These are phyloP conservation scores for Astreopora myriophthalma DNA, from an alignment of 64 coral and sea anemone genomes.

Conservation along the genomic window DNA sequence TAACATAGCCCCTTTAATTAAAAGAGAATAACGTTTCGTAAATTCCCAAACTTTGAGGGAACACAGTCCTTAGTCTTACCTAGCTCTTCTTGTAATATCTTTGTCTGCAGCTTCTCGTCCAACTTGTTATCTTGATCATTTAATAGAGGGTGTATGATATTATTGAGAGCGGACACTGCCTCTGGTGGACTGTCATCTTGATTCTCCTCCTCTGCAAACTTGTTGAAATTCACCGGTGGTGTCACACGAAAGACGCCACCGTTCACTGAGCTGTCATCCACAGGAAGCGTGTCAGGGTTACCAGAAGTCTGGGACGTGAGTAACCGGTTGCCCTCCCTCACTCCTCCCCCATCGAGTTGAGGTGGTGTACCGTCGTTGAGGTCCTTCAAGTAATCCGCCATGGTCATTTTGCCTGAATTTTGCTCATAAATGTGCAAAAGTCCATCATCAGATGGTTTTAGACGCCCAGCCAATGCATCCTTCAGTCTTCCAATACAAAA, in stretches of 20 bases:
- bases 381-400: constrained; percentile 34
- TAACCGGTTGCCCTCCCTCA: neutral
- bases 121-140: constrained; percentile 64
- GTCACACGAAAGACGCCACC: neutral
- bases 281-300: neutral
- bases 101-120: constrained; percentile 30
- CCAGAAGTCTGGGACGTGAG: neutral
- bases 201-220: neutral
- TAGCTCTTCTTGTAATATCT: constrained; percentile 66
- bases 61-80: too few relatives aligned
- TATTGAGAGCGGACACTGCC: constrained; percentile 17
- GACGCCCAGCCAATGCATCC: neutral
- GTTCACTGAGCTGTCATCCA: neutral
- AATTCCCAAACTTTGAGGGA: too few relatives aligned
- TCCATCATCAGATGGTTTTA: constrained; percentile 11
- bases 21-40: neutral
- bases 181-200: neutral
- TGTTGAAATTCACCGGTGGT: neutral
- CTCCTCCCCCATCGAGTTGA: neutral
- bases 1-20: neutral
- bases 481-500: neutral
- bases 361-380: constrained; percentile 3
- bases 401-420: constrained; percentile 36
- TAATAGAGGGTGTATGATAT: constrained; percentile 57
- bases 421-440: constrained; percentile 36